Base-by-base conservation (phyloP, 2,888 invertebrate species). In the Sylvicola cinctus region DNA sequence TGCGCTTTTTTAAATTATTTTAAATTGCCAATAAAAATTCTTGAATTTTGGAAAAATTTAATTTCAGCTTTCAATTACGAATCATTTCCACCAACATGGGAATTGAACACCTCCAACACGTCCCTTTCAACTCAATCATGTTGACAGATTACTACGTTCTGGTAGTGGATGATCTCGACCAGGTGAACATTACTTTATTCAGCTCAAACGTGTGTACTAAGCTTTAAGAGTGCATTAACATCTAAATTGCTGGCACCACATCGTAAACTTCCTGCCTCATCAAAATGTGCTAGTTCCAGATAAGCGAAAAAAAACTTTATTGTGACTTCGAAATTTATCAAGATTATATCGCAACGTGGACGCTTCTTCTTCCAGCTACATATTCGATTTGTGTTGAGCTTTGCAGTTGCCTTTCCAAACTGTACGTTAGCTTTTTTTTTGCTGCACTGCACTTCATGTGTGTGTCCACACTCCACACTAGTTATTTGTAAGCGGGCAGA, bases 121-220 rank as follows among this genome's bases (percentile, higher is more conserved):
- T 28, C 1, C 16, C 23, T 7, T 29, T 30, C 12, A 34, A 32
- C 17, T 23, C n/a, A 16, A 32, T 35, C n/a, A 30, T 17, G 7
- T 20, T 16, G 15, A 33, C 45, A 3, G 54, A 58, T 35, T 53
- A 47, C 38, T 58, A 56, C 31, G 46, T 56, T 2, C 45, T 58
- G 2, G 39, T 57, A 0, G 42, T 49, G 10, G 58, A 58, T 33
- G 43, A 44, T 2, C 33, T 51, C 29, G 32, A 39, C 2, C 43
- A 47, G 12, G 39, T 40, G 30, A 37, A 20, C 7, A n/a, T 12
- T 11, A 7, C 12, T 23, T 6, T 16, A 23, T 32, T 32, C 13
- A 12, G 10, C 23, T n/a, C 5, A 13, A 16, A 3, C n/a, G 11
- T 14, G 3, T 16, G 4, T 10, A 29, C n/a, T 14, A n/a, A n/a